Evolutionary conservation across 2,113 vertebrate genomes (phyloP), one percentile per base, ranked within the genome.

Genomic region (Gobio gobio): DNA sequence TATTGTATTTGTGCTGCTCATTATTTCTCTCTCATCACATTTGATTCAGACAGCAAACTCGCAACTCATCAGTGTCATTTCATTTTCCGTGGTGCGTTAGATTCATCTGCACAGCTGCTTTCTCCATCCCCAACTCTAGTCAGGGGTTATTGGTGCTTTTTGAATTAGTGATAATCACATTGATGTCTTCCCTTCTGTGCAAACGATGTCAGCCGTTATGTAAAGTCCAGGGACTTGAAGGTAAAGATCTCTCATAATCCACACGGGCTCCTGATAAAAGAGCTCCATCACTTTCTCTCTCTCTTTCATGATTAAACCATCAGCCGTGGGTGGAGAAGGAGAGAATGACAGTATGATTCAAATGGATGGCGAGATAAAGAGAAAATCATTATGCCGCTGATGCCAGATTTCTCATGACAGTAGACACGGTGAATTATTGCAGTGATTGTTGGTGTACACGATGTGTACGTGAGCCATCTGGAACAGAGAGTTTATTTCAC

Each of bases 221-320:
- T 36, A 77, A 77, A 77, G 75, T 77, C 75, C 75, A 73, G 40
- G 43, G 70, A 45, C 70, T 73, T 24, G 22, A 24, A 47, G 70
- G 43, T 24, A 24, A 73, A 47, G 43, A 73, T 77, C 26, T 77
- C 47, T 14, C 33, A 59, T 43, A 40, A 58, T 78, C 26, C 66
- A 70, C 36, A 70, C 18, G 5, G 33, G 9, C 26, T 54, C 56
- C 33, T 59, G 77, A 66, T 58, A 45, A 82, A 70, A 82, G 14
- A 43, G 59, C 24, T 64, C 49, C 16, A 3, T 40, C n/a, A 51
- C 58, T 47, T 36, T 64, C 29, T 24, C 10, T 12, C 24, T 64
- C 12, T 14, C 26, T 66, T 1, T 49, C 47, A 73, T 73, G 70
- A 73, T 73, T 73, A 73, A 73, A 73, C 40, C 70, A 73, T 73